phyloP scores from a whole-genome alignment of 2,113 vertebrate genomes.

The Athene noctua region DNA sequence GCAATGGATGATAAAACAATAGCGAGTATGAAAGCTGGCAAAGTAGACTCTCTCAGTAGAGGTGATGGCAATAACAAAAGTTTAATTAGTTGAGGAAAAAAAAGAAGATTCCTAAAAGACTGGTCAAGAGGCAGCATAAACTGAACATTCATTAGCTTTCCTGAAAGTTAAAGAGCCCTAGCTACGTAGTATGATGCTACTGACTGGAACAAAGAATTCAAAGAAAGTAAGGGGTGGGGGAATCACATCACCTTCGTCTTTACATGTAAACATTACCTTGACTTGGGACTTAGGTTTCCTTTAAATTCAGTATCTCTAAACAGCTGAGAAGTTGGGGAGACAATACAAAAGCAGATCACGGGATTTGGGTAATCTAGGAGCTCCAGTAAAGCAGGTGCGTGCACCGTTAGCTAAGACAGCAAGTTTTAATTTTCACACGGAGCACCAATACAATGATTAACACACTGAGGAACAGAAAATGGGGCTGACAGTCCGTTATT shows the following conservation, averaged over 20 bases:
- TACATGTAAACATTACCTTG: background rate
- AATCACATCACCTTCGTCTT: background rate
- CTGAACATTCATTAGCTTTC: background rate
- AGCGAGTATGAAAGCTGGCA: slow-evolving; percentile 12
- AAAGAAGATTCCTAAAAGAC: slow-evolving; percentile 40
- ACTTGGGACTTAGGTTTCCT: background rate
- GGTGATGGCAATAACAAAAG: background rate
- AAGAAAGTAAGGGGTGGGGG: background rate
- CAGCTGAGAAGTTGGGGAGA: background rate
- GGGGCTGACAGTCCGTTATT: background rate
- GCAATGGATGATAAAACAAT: slow-evolving; percentile 29
- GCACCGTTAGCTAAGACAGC: background rate
- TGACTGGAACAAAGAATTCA: background rate
- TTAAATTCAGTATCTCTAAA: background rate
- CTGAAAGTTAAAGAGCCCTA: background rate
- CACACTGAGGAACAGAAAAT: background rate
- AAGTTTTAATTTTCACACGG: background rate
- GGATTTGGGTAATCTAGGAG: background rate
- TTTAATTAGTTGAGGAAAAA: slow-evolving; percentile 32
- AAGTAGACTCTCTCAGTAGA: background rate
- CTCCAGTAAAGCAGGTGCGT: background rate
- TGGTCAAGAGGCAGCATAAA: slow-evolving; percentile 26
- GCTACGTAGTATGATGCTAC: background rate
- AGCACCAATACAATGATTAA: background rate
- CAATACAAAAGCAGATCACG: background rate